Conservation (phyloP, 2,888 invertebrate genomes). For the Pristionchus fissidentatus region DNA sequence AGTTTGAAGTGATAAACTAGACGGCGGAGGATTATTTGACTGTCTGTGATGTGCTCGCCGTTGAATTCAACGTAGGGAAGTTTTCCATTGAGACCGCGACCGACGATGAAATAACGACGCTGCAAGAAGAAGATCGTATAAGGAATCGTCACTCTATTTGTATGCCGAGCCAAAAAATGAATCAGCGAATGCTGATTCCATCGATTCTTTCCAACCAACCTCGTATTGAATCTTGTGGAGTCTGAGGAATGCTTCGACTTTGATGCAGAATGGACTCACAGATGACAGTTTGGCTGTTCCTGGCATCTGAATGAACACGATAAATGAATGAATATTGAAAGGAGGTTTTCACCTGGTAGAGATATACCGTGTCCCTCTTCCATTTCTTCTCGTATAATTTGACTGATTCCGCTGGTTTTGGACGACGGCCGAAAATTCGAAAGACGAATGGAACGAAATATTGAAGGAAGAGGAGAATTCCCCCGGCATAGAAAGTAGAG, state of each 20-base stretch:
- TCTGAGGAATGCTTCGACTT: constrained; percentile 42
- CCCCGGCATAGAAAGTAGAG: constrained; percentile 34
- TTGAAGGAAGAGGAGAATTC: constrained; percentile 35
- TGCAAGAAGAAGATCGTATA: background rate
- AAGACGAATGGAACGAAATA: constrained; percentile 5
- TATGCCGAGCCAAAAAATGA: too few relatives aligned
- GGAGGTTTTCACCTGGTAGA: constrained; percentile 22
- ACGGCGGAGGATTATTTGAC: constrained; percentile 35
- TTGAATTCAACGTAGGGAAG: constrained; percentile 47
- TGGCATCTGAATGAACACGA: background rate
- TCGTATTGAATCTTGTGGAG: constrained; percentile 29
- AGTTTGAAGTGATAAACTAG: constrained; percentile 47
- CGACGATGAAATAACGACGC: constrained; percentile 46
- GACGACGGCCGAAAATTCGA: background rate
- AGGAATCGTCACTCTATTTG: background rate
- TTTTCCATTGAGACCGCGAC: constrained; percentile 43
- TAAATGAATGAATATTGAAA: background rate
- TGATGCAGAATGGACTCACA: constrained; percentile 44
- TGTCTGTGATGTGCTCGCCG: constrained; percentile 43
- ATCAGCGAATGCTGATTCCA: too few relatives aligned
- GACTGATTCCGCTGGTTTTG: background rate
- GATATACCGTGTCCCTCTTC: constrained; percentile 45
- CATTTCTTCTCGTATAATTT: constrained; percentile 43
- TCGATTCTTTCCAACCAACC: too few relatives aligned
- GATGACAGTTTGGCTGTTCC: background rate